These are phyloP conservation scores for Chionodraco myersi DNA, from an alignment of 2,113 vertebrate species.

Conservation along the genomic window DNA sequence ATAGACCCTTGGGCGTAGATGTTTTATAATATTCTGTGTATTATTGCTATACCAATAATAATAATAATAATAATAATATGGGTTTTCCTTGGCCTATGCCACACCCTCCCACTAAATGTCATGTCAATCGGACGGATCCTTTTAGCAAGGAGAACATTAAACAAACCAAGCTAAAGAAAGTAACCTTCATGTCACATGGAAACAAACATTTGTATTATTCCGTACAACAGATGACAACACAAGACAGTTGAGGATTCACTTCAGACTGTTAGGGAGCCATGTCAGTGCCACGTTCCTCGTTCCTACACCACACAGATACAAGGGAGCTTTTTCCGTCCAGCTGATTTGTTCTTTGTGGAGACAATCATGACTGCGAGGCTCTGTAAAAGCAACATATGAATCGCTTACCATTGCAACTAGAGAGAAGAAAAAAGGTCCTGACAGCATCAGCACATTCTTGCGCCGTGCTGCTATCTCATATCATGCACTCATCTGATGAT, in stretches of 20 bases:
- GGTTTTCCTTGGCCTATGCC: too few species aligned
- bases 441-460: slow-evolving; percentile 70
- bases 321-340: slow-evolving; percentile 38
- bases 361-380: slow-evolving; percentile 46
- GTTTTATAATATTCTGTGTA: background rate
- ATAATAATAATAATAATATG: too few species aligned
- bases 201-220: background rate
- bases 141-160: too few species aligned
- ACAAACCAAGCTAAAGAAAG: too few species aligned
- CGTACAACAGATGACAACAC: background rate
- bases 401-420: slow-evolving; percentile 54
- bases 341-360: slow-evolving; percentile 42
- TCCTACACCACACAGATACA: slow-evolving; percentile 18
- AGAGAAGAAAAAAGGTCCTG: slow-evolving; percentile 42
- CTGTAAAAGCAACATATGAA: slow-evolving; percentile 62
- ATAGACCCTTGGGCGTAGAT: too few species aligned
- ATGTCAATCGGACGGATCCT: too few species aligned
- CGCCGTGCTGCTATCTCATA: slow-evolving; percentile 56
- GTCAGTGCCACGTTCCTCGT: background rate
- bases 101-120: too few species aligned
- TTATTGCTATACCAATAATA: background rate
- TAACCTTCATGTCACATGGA: background rate
- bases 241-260: slow-evolving; percentile 3
- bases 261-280: background rate
- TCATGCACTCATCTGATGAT: slow-evolving; percentile 61